Conservation (phyloP, 1,140 invertebrate genomes). For the Monochamus saltuarius region DNA sequence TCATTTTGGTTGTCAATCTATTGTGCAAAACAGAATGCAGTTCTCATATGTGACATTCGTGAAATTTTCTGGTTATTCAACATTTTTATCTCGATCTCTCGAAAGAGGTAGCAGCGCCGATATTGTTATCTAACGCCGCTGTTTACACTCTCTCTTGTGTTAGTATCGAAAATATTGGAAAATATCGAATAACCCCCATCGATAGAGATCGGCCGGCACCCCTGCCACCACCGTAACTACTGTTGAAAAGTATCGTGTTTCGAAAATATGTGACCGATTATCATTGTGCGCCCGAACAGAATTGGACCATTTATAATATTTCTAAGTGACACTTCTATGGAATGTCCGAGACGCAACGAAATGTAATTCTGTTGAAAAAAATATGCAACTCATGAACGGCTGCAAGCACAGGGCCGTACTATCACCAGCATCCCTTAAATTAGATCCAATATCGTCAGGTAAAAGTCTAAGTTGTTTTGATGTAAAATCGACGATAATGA, state of each 20-base stretch:
- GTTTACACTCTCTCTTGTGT: no score
- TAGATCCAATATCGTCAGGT: no score
- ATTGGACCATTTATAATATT: conserved; percentile 44
- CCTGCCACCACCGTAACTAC: conserved; percentile 16
- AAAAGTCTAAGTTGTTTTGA: no score
- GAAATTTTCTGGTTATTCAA: no score
- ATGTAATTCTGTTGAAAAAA: conserved; percentile 36
- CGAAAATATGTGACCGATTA: conserved; percentile 24
- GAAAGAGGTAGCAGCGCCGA: no score
- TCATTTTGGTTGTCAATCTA: no score
- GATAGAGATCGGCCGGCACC: conserved; percentile 27
- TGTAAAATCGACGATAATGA: no score
- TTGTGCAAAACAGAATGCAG: no score
- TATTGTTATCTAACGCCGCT: no score
- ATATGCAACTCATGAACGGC: conserved; percentile 40
- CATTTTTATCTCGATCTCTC: no score
- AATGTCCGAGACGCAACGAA: conserved; percentile 38
- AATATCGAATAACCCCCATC: conserved; percentile 28
- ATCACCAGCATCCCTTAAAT: not conserved
- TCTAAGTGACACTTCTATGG: conserved; percentile 41
- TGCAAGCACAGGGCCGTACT: conserved; percentile 28
- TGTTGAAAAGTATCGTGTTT: conserved; percentile 32
- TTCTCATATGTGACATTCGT: no score
- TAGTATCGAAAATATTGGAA: conserved; percentile 1
- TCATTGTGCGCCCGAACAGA: conserved; percentile 31